Conservation (phyloP, 2,113 vertebrate genomes). For the Datnioides undecimradiatus region DNA sequence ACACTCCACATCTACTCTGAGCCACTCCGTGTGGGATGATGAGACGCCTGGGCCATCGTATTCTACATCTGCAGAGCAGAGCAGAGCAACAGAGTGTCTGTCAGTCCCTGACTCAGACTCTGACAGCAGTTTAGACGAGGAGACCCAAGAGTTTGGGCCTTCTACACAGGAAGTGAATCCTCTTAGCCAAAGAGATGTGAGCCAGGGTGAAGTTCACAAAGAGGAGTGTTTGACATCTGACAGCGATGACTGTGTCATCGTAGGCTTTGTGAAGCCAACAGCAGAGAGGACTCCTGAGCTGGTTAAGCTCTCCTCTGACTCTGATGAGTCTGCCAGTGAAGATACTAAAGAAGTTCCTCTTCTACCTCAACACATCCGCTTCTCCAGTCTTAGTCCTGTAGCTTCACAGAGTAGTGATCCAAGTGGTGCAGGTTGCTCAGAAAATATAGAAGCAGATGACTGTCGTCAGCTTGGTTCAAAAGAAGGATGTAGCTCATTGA, state of each 20-base stretch:
- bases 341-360: slow-evolving; percentile 77
- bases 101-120: slow-evolving; percentile 86
- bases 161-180: slow-evolving; percentile 55
- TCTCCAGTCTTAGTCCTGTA: slow-evolving; percentile 81
- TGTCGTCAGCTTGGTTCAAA: slow-evolving; percentile 14
- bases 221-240: slow-evolving; percentile 77
- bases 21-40: slow-evolving; percentile 92
- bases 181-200: slow-evolving; percentile 53
- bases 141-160: slow-evolving; percentile 24
- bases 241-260: slow-evolving; percentile 92
- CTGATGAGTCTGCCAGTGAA: slow-evolving; percentile 86
- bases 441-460: slow-evolving; percentile 52
- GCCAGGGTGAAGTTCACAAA: slow-evolving; percentile 33
- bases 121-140: slow-evolving; percentile 88
- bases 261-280: slow-evolving; percentile 91
- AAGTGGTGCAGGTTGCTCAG: slow-evolving; percentile 67
- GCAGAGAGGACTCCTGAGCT: slow-evolving; percentile 94
- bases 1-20: slow-evolving; percentile 76
- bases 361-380: slow-evolving; percentile 83
- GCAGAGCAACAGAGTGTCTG: slow-evolving; percentile 60
- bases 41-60: slow-evolving; percentile 94
- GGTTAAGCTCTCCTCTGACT: slow-evolving; percentile 93
- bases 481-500: slow-evolving; percentile 14
- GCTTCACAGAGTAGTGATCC: slow-evolving; percentile 71
- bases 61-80: slow-evolving; percentile 84